phyloP scores from a whole-genome alignment of 2,888 invertebrate species.

The Acronicta aceris region DNA sequence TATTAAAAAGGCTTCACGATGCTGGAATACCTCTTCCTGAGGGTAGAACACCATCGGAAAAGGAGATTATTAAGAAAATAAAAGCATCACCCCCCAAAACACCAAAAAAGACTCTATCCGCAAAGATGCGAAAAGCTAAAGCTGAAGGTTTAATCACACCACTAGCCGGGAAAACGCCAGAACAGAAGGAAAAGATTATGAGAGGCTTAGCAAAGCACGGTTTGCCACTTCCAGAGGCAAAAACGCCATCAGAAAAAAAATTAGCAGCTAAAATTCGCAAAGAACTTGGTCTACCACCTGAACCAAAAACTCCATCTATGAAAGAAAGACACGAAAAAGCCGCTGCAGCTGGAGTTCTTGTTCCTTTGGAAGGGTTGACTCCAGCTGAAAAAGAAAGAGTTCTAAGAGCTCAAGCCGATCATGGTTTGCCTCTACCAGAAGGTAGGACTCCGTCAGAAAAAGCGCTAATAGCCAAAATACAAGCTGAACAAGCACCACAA shows the following conservation, averaged over 20 bases:
- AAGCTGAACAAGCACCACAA: background rate
- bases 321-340: constrained; percentile 56
- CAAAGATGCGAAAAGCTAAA: constrained; percentile 24
- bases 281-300: constrained; percentile 53
- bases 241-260: constrained; percentile 55
- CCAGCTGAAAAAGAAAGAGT: constrained; percentile 50
- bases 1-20: constrained; percentile 44
- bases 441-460: constrained; percentile 34
- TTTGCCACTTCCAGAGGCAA: constrained; percentile 56
- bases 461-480: constrained; percentile 18
- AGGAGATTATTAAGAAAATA: constrained; percentile 14
- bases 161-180: constrained; percentile 51
- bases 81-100: background rate
- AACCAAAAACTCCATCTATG: constrained; percentile 50
- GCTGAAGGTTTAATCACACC: constrained; percentile 46
- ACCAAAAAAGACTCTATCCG: constrained; percentile 10
- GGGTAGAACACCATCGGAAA: constrained; percentile 24
- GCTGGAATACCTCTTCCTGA: constrained; percentile 31
- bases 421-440: constrained; percentile 33
- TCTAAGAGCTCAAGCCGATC: constrained; percentile 6
- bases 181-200: constrained; percentile 57
- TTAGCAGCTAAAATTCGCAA: constrained; percentile 29
- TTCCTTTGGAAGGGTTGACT: constrained; percentile 47
- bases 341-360: constrained; percentile 45
- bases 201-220: constrained; percentile 51